phyloP scores from a whole-genome alignment of 2,888 invertebrate genomes.

The Anagyrus pseudococci region DNA sequence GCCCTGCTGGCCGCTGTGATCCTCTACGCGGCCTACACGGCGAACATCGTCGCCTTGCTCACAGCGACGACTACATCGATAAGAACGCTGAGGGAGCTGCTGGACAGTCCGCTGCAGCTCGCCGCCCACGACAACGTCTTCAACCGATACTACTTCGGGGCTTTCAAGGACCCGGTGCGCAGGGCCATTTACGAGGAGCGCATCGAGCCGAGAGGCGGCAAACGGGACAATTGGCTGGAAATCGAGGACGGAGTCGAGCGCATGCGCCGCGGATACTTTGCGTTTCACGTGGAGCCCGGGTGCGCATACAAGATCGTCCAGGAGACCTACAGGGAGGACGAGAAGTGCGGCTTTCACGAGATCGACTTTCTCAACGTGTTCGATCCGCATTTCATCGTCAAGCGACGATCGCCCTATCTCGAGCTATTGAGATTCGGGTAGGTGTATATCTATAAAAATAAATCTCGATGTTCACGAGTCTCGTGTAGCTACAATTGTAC shows the following conservation, averaged over 20 bases:
- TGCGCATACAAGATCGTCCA: conserved; percentile 72
- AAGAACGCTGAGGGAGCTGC: conserved; percentile 69
- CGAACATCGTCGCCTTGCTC: conserved; percentile 77
- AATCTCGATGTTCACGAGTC: too few relatives aligned
- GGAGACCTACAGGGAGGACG: conserved; percentile 72
- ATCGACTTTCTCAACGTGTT: conserved; percentile 62
- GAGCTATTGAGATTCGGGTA: conserved; percentile 59
- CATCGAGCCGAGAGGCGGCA: conserved; percentile 63
- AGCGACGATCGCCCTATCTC: conserved; percentile 55
- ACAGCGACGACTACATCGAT: conserved; percentile 77
- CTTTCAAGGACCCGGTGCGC: conserved; percentile 67
- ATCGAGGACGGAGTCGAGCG: conserved; percentile 70
- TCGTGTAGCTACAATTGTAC: too few relatives aligned
- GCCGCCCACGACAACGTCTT: conserved; percentile 76
- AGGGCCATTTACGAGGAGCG: conserved; percentile 71
- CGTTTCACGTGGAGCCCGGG: conserved; percentile 73
- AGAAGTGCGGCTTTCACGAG: conserved; percentile 75
- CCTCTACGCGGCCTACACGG: conserved; percentile 77
- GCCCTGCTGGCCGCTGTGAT: conserved; percentile 72
- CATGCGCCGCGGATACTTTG: conserved; percentile 70
- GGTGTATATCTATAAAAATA: conserved; percentile 18
- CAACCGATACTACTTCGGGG: conserved; percentile 71
- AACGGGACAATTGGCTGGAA: conserved; percentile 63
- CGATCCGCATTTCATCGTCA: conserved; percentile 51
- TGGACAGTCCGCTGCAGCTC: conserved; percentile 71